Conservation (phyloP, 2,797 vertebrate species). For the Natrix natrix region DNA sequence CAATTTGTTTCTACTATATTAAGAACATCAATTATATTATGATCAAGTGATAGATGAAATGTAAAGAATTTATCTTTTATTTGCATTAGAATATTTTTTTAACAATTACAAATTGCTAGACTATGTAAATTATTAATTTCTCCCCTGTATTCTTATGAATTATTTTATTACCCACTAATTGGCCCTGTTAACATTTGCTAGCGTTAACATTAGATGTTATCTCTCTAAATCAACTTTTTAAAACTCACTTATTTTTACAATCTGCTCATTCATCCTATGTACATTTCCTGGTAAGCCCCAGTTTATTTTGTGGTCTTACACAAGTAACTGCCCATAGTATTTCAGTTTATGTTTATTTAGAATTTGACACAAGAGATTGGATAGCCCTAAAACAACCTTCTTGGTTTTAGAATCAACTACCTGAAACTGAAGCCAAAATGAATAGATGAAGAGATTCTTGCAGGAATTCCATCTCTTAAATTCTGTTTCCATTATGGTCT, state of each 20-base stretch:
- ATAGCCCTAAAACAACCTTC: background rate
- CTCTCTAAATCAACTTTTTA: conserved; percentile 38
- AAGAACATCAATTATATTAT: conserved; percentile 4
- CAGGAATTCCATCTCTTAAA: background rate
- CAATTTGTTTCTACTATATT: background rate
- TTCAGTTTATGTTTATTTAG: background rate
- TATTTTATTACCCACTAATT: background rate
- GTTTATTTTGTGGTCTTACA: background rate
- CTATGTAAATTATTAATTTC: background rate
- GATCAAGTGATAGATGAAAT: background rate
- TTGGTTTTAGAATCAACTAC: conserved; percentile 9
- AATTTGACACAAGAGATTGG: background rate
- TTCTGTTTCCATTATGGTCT: conserved; percentile 8
- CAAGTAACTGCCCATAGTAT: background rate
- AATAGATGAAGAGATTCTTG: background rate
- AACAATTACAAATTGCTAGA: background rate
- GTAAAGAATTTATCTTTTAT: conserved; percentile 1
- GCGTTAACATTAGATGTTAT: conserved; percentile 23
- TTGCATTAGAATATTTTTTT: background rate
- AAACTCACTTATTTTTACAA: conserved; percentile 16
- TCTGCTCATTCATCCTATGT: accelerated
- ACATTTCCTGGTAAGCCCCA: background rate
- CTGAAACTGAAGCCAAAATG: conserved; percentile 22
- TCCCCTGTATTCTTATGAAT: conserved; percentile 15
- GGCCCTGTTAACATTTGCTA: background rate